Evolutionary conservation across 2,888 invertebrate genomes (phyloP).

Genomic region (Andrena fulva): DNA sequence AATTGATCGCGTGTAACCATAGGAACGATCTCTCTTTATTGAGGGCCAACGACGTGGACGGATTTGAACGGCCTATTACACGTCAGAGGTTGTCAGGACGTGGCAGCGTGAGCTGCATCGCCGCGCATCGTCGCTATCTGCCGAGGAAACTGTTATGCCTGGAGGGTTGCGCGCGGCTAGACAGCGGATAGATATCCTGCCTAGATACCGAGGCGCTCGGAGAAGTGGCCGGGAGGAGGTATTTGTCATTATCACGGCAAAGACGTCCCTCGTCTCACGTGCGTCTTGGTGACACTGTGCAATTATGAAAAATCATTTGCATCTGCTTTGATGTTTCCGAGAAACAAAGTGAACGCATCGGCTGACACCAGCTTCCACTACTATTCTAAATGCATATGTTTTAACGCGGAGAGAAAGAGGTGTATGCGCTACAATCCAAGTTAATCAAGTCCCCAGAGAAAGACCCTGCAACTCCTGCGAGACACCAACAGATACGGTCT

Average conservation of each 20-base stretch:
- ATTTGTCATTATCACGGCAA: slow-evolving; percentile 50
- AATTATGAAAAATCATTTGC: slow-evolving; percentile 36
- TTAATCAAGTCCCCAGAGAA: no score
- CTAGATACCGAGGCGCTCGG: slow-evolving; percentile 41
- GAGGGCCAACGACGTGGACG: slow-evolving; percentile 68
- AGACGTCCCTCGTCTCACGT: slow-evolving; percentile 2
- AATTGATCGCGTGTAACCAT: slow-evolving; percentile 70
- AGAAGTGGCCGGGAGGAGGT: slow-evolving; percentile 55
- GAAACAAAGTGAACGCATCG: neutral
- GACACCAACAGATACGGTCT: no score
- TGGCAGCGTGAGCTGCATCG: slow-evolving; percentile 22
- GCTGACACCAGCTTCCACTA: no score
- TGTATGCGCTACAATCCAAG: no score
- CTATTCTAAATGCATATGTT: no score
- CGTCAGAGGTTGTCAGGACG: slow-evolving; percentile 52
- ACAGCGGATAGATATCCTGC: slow-evolving; percentile 55
- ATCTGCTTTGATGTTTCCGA: neutral
- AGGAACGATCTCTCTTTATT: slow-evolving; percentile 68
- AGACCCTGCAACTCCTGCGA: no score
- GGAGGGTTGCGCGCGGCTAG: slow-evolving; percentile 52
- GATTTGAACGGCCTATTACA: slow-evolving; percentile 66
- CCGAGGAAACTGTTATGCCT: slow-evolving; percentile 69
- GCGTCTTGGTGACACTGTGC: slow-evolving; percentile 11
- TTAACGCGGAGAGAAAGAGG: no score
- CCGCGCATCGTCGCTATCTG: slow-evolving; percentile 59